Conservation (phyloP, 2,797 vertebrate species). For the Knipowitschia caucasica region DNA sequence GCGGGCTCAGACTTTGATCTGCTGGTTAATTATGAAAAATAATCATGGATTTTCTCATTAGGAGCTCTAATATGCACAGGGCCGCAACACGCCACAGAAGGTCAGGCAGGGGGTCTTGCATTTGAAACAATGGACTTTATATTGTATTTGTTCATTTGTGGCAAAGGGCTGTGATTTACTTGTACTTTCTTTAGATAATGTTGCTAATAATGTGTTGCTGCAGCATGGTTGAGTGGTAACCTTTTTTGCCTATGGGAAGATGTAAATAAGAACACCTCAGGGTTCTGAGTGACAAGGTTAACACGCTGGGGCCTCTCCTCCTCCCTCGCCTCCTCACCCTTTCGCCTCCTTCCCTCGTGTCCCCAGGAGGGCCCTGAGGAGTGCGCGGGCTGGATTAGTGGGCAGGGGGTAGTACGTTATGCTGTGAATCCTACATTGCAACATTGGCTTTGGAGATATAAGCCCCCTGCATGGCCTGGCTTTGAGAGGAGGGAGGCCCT, state of each 20-base stretch:
- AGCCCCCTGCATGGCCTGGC: constrained; percentile 46
- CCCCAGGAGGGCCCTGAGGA: constrained; percentile 68
- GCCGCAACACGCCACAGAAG: constrained; percentile 51
- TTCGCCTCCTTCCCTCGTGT: constrained; percentile 49
- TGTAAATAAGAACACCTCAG: constrained; percentile 46
- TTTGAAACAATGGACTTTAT: constrained; percentile 27
- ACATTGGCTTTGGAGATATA: constrained; percentile 68
- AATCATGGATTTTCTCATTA: constrained; percentile 77
- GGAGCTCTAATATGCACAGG: constrained; percentile 66
- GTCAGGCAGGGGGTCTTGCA: constrained; percentile 36
- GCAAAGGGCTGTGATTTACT: constrained; percentile 6
- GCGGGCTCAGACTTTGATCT: constrained; percentile 74
- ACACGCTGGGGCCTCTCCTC: constrained; percentile 49
- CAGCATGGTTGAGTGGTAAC: constrained; percentile 26
- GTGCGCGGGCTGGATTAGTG: constrained; percentile 71
- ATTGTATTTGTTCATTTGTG: constrained; percentile 18
- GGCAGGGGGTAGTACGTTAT: constrained; percentile 59
- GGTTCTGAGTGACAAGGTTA: constrained; percentile 66
- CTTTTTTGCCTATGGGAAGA: constrained; percentile 16
- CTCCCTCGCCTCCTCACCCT: constrained; percentile 49
- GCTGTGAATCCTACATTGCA: constrained; percentile 57
- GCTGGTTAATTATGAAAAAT: constrained; percentile 76
- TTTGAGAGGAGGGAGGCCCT: constrained; percentile 61
- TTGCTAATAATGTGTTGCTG: background rate
- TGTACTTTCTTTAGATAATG: constrained; percentile 18